Base-by-base conservation (phyloP, 2,888 invertebrate genomes). In the Petrophora chlorosata region DNA sequence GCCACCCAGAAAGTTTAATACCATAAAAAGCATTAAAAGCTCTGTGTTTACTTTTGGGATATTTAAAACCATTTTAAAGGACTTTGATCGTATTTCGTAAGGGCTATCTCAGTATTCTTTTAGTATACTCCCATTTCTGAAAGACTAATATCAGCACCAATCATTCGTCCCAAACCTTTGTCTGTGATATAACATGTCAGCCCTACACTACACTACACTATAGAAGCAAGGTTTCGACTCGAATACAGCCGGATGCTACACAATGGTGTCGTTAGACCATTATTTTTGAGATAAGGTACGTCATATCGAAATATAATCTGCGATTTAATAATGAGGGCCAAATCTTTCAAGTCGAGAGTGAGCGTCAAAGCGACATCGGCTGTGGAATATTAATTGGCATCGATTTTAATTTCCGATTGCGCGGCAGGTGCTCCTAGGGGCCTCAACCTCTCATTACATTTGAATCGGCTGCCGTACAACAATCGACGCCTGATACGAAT, bases 391-490 rank as follows among this genome's bases (percentile, higher is more conserved):
- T 70, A 74, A 79, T 73, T 59, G 43, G 29, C 29, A 62, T 56
- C 59, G 55, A 71, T 71, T 76, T 70, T 73, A 71, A 75, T 75
- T 74, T 69, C 62, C 60, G 63, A 68, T 73, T 65, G 60, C 56
- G 46, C 48, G 62, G 69, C 72, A 70, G 73, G 70, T 72, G 70
- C 64, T 66, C 38, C 32, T n/a, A n/a, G 34, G 63, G 46, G 61
- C 59, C 61, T 52, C 59, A 43, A 59, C 61, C 63, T 61, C 63
- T 65, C 60, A 67, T 70, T 69, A 68, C 61, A 65, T 67, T 70
- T 58, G 57, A 67, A 73, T 66, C 62, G 59, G 52, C 59, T 58
- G 53, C 61, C 58, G 55, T 55, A 64, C 49, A 57, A 61, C 60
- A 65, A 59, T 61, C 53, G 55, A 52, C 60, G 64, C 73, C 63